Percentiles rank a stretch among this genome's conserved stretches.
These are phyloP conservation scores for Platanista minor DNA, from an alignment of 2,113 vertebrate genomes.

Conservation along the genomic window DNA sequence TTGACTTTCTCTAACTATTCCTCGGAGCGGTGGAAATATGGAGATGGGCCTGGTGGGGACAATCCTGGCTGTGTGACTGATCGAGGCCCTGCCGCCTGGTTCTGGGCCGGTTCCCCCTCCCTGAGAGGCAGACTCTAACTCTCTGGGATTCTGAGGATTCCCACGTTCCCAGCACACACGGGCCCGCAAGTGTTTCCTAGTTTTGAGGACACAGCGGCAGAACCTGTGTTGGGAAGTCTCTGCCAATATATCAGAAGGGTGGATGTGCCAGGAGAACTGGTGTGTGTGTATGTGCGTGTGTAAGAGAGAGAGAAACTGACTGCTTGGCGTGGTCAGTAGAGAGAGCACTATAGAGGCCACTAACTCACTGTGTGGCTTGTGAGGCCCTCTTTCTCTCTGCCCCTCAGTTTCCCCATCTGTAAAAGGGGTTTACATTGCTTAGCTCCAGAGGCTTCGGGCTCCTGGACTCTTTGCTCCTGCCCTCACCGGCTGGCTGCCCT, in stretches of 20 bases:
- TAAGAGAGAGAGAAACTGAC: too few relatives aligned
- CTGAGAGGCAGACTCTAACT: background rate
- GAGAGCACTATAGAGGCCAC: background rate
- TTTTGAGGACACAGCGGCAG: background rate
- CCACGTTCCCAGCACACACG: background rate
- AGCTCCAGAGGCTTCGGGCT: background rate
- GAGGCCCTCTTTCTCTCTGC: background rate
- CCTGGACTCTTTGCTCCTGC: background rate
- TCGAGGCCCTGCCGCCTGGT: background rate
- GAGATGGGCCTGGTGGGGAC: background rate
- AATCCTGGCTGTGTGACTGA: background rate
- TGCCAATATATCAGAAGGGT: background rate
- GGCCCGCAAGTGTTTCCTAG: rapidly evolving
- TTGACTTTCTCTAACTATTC: conserved; percentile 66
- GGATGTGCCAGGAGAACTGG: background rate
- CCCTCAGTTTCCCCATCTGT: background rate
- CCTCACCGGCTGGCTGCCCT: conserved; percentile 29
- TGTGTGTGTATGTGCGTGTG: background rate
- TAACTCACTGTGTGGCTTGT: background rate
- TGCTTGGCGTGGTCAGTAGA: background rate
- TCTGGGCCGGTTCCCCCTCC: background rate
- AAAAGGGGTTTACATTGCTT: background rate
- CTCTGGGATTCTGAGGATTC: background rate
- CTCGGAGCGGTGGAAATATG: background rate
- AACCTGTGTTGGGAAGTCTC: background rate